Percentiles rank a stretch among this genome's conserved stretches.
Evolutionary conservation across 2,797 vertebrate species (phyloP).

Genomic region (Gallinago nigripennis): DNA sequence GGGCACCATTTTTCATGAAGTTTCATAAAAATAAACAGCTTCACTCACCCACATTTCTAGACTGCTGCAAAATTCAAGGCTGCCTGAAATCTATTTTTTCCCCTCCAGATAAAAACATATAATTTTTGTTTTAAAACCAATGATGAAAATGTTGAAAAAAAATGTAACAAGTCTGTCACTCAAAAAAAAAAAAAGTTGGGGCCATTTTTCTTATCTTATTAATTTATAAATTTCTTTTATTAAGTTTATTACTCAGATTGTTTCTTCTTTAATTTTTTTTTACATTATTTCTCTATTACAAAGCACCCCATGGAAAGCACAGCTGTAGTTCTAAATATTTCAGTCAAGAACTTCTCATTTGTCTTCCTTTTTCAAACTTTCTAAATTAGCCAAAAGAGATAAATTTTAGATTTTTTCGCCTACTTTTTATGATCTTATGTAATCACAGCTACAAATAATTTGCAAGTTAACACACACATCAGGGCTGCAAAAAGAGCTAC

Average conservation of each 20-base stretch:
- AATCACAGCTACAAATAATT: not conserved
- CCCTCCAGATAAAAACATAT: not conserved
- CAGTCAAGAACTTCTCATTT: not conserved
- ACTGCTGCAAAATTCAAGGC: not conserved
- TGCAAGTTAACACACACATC: not conserved
- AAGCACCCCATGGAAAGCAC: not conserved
- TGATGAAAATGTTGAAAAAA: not conserved
- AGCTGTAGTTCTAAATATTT: not conserved
- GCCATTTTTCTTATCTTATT: not conserved
- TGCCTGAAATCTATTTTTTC: not conserved
- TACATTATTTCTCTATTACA: not conserved
- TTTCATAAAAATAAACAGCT: not conserved
- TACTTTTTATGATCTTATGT: not conserved
- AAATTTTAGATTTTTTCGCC: accelerated
- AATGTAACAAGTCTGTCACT: not conserved
- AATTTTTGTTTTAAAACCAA: not conserved
- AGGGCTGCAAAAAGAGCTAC: not conserved
- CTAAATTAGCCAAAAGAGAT: not conserved
- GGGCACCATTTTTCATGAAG: not conserved
- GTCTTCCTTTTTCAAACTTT: not conserved
- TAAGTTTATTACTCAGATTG: not conserved
- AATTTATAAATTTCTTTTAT: not conserved
- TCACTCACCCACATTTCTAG: not conserved
- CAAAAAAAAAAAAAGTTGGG: not conserved
- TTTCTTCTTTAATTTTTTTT: not conserved